Percentiles rank a stretch among this genome's conserved stretches.
These are phyloP conservation scores for Pogonus chalceus DNA, from an alignment of 1,140 invertebrate genomes.

Conservation along the genomic window DNA sequence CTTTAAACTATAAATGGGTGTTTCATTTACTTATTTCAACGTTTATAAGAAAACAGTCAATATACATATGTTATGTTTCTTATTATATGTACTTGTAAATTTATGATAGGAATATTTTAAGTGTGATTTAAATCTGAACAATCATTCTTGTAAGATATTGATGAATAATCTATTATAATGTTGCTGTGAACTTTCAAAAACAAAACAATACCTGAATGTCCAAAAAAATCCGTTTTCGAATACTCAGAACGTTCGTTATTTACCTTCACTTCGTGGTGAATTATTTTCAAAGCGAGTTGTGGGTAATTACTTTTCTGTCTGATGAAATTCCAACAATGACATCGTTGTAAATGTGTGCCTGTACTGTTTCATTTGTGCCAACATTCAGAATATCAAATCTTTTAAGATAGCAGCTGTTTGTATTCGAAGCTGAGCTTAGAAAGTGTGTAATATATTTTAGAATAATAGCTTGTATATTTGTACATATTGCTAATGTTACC, in stretches of 20 bases:
- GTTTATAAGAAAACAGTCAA: too few species aligned
- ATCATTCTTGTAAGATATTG: constrained; percentile 22
- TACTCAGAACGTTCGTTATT: too few species aligned
- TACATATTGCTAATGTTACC: constrained; percentile 26
- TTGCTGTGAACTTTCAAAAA: constrained; percentile 19
- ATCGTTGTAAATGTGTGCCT: constrained; percentile 21
- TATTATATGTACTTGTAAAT: constrained; percentile 24
- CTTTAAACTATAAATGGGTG: too few species aligned
- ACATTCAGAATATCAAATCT: constrained; percentile 20
- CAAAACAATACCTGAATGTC: constrained; percentile 14
- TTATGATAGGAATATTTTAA: constrained; percentile 17
- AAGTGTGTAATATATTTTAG: constrained; percentile 32
- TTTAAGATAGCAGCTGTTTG: constrained; percentile 4
- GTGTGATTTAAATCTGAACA: constrained; percentile 22
- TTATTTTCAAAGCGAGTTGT: too few species aligned
- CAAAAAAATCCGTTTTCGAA: too few species aligned
- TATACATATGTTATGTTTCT: constrained; percentile 2
- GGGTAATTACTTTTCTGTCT: too few species aligned
- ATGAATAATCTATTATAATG: constrained; percentile 2
- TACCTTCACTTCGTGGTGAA: too few species aligned
- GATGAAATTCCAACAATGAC: neutral
- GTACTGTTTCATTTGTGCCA: constrained; percentile 24
- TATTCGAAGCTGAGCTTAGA: constrained; percentile 19
- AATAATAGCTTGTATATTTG: constrained; percentile 32
- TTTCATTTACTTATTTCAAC: too few species aligned